Base-by-base conservation (phyloP, 2,113 vertebrate genomes). In the Odocoileus virginianus region DNA sequence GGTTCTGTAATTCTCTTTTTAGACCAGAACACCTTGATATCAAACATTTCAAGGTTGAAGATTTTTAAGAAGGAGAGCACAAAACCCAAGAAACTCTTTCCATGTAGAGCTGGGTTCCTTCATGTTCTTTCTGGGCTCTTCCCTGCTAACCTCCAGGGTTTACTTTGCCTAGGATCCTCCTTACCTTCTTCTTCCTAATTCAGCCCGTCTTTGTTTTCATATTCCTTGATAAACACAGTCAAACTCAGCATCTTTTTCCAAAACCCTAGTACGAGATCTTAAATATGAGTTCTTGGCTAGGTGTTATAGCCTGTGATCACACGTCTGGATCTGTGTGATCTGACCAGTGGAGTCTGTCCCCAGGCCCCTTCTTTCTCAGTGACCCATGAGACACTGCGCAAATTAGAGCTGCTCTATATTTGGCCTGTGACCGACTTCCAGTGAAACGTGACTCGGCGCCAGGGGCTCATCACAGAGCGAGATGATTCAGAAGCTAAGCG, bases 51-150 rank as follows among this genome's bases (percentile, higher is more conserved):
- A 87, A 25, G 33, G n/a, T 5, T 60, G 52, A n/a, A 93, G 50
- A 6, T 71, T 96, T 97, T 82, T 58, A 81, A 64, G 78, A 91
- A 95, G 58, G 36, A 87, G n/a, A 90, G 95, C 91, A 96, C 88
- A 97, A 98, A 98, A 98, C 76, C 23, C 94, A 60, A 96, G 82
- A 97, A 88, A 74, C 45, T 47, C 94, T 13, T 98, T 96, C 94
- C 93, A 74, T 55, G 10, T 96, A 52, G 30, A 91, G 82, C 74
- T 17, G 36, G 84, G 82, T 57, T 71, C 27, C 96, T 98, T 98
- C 96, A 93, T 58, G 91, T 91, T 98, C 95, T 94, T 94, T 91
- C 85, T 55, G 81, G 0, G 61, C 74, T n/a, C 52, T 76, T 90
- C 79, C 50, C 78, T 82, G n/a, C 60, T 87, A 97, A 85, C 89